These are phyloP conservation scores for Aphodius sticticus DNA, from an alignment of 2,888 invertebrate genomes.

Conservation along the genomic window DNA sequence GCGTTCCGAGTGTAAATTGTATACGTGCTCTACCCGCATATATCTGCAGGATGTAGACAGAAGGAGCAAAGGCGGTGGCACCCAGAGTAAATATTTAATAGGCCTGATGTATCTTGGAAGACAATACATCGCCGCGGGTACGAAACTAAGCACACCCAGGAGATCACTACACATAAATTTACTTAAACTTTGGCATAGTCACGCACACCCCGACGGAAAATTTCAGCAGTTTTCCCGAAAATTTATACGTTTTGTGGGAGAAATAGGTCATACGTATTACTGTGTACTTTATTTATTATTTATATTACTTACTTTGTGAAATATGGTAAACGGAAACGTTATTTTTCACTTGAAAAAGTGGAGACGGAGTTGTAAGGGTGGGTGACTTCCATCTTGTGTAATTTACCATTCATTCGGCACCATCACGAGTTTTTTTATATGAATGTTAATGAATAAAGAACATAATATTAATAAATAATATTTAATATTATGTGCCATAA, in stretches of 20 bases:
- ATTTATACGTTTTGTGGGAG: neutral
- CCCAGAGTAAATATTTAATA: neutral
- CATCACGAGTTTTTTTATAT: too few species aligned
- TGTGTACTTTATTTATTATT: neutral
- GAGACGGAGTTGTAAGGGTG: too few species aligned
- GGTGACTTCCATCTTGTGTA: too few species aligned
- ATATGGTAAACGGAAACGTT: neutral
- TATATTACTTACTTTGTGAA: neutral
- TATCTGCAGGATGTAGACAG: neutral
- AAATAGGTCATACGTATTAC: neutral
- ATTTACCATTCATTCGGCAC: too few species aligned
- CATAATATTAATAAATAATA: too few species aligned
- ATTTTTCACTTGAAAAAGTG: too few species aligned
- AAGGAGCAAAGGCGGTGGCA: neutral
- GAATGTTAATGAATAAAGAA: too few species aligned
- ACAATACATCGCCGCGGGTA: neutral
- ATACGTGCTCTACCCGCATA: neutral
- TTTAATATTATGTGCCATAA: too few species aligned
- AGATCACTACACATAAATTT: neutral
- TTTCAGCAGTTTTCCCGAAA: neutral
- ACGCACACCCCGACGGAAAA: neutral
- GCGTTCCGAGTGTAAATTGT: neutral
- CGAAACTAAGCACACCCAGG: constrained; percentile 4
- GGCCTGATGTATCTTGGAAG: neutral
- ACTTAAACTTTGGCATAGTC: neutral